Evolutionary conservation across 2,888 invertebrate genomes (phyloP).

Genomic region (Caenorhabditis drosophilae): DNA sequence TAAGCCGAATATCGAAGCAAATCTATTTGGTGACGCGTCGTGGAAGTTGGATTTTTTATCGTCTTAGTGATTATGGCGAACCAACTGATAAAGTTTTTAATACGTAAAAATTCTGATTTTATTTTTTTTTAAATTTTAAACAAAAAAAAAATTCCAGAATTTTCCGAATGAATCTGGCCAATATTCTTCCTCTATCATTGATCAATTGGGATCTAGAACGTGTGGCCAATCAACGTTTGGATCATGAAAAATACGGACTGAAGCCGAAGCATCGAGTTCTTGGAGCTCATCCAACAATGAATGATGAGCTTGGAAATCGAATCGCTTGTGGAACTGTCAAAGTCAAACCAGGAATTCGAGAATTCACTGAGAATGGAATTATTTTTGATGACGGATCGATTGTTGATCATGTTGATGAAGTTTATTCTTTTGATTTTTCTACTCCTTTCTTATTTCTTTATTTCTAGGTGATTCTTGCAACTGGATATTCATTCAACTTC

Average conservation of each 20-base stretch:
- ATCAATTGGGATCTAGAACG: conserved; percentile 29
- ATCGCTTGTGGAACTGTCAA: conserved; percentile 68
- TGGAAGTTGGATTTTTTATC: conserved; percentile 72
- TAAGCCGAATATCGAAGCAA: conserved; percentile 69
- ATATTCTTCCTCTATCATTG: conserved; percentile 15
- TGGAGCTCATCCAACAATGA: conserved; percentile 65
- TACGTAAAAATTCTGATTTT: conserved; percentile 11
- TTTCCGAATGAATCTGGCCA: conserved; percentile 15
- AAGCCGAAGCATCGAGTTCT: conserved; percentile 69
- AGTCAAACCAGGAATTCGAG: conserved; percentile 53
- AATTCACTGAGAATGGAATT: conserved; percentile 49
- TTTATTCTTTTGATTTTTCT: too few species aligned
- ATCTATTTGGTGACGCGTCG: conserved; percentile 71
- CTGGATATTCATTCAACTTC: conserved; percentile 50
- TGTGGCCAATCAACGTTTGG: conserved; percentile 46
- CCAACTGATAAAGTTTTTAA: conserved; percentile 49
- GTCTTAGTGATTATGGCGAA: conserved; percentile 69
- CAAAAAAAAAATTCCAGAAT: conserved; percentile 12
- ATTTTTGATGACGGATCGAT: conserved; percentile 55
- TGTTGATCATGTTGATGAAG: conserved; percentile 44
- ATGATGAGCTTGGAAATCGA: conserved; percentile 72
- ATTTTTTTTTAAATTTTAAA: background rate
- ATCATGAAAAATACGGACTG: conserved; percentile 70
- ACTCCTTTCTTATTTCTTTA: too few species aligned
- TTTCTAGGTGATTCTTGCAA: conserved; percentile 41